These are phyloP conservation scores for Pterois miles DNA, from an alignment of 2,797 vertebrate species.

Conservation along the genomic window DNA sequence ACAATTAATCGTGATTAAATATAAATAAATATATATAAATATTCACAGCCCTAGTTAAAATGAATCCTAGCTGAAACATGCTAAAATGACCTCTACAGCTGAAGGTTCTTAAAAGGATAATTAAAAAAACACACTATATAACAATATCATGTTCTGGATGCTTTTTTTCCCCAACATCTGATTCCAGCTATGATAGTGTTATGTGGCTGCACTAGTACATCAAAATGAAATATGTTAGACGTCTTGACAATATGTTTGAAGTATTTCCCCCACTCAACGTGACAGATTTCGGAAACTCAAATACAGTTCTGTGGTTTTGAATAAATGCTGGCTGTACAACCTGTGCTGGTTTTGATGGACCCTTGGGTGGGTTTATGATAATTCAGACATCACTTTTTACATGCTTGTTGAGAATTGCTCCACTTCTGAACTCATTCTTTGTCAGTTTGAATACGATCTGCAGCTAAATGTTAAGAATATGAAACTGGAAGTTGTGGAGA, in stretches of 20 bases:
- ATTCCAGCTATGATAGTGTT: background rate
- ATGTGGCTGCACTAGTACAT: background rate
- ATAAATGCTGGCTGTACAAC: background rate
- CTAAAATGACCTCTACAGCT: too few relatives aligned
- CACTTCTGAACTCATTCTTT: background rate
- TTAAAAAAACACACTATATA: background rate
- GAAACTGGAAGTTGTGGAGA: background rate
- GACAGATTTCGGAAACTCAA: background rate
- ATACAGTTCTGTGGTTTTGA: background rate
- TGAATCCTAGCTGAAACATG: too few relatives aligned
- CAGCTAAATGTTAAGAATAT: background rate
- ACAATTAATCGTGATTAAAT: too few relatives aligned
- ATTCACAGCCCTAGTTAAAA: background rate
- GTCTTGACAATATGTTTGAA: background rate
- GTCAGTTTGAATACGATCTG: background rate
- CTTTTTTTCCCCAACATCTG: background rate
- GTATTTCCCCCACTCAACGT: background rate
- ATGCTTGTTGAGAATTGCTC: background rate
- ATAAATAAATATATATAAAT: too few relatives aligned
- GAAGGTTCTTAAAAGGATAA: too few relatives aligned
- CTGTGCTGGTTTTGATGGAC: background rate
- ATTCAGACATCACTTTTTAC: background rate
- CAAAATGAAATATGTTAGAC: background rate
- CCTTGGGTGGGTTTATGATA: background rate
- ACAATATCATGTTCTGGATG: background rate